Conservation (phyloP, 1,140 invertebrate genomes). For the Solenopsis fugax region DNA sequence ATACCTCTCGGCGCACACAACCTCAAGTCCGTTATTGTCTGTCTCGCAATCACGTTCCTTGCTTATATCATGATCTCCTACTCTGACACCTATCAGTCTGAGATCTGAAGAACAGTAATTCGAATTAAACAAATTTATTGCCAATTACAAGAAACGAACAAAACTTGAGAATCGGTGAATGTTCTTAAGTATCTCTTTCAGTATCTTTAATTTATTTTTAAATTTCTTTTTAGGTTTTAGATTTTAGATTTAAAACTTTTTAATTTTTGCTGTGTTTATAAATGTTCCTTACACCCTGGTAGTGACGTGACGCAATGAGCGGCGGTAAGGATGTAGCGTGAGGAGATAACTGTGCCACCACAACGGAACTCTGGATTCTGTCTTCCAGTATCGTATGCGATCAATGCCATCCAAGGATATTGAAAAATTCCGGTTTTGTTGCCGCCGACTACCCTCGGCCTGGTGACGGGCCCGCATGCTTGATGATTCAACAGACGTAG, state of each 20-base stretch:
- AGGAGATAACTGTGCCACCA: constrained; percentile 89
- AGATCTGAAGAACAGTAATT: constrained; percentile 77
- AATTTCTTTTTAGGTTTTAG: neutral
- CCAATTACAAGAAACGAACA: constrained; percentile 15
- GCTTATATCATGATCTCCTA: constrained; percentile 89
- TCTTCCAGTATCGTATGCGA: constrained; percentile 86
- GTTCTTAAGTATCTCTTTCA: constrained; percentile 53
- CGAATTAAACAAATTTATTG: neutral
- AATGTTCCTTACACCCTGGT: constrained; percentile 66
- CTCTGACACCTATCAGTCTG: constrained; percentile 84
- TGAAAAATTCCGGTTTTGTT: constrained; percentile 88
- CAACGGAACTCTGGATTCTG: constrained; percentile 87
- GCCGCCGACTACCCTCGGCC: constrained; percentile 87
- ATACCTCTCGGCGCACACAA: constrained; percentile 87
- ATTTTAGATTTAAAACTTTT: neutral
- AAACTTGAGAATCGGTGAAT: too few species aligned
- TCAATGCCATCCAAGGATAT: constrained; percentile 90
- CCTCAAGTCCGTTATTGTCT: constrained; percentile 78
- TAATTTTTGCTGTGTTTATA: neutral
- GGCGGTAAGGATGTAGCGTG: constrained; percentile 90
- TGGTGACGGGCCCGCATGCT: constrained; percentile 82
- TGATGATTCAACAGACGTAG: constrained; percentile 84
- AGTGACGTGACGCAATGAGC: constrained; percentile 89
- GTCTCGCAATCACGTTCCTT: constrained; percentile 88
- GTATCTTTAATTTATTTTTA: neutral